These are phyloP conservation scores for Leptosomus discolor DNA, from an alignment of 2,113 vertebrate genomes.

Conservation along the genomic window DNA sequence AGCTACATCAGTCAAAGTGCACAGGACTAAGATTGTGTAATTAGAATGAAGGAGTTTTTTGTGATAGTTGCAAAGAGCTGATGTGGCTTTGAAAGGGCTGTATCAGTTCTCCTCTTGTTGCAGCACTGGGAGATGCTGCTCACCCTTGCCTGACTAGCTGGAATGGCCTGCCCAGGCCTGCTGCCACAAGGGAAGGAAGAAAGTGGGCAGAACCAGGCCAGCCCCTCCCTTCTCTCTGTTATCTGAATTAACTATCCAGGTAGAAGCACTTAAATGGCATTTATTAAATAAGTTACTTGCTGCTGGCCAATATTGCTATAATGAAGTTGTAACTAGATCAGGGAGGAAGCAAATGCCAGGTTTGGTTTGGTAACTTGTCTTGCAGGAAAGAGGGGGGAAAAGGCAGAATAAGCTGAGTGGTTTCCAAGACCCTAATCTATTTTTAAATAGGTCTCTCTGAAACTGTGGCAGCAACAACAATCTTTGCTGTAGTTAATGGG, in stretches of 20 bases:
- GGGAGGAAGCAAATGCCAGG: conserved; percentile 54
- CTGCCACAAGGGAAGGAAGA: not conserved
- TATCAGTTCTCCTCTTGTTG: not conserved
- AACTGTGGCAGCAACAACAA: conserved; percentile 51
- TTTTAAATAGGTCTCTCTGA: conserved; percentile 70
- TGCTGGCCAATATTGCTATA: conserved; percentile 67
- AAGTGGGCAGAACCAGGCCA: not conserved
- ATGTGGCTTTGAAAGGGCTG: not conserved
- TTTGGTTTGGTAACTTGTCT: conserved; percentile 63
- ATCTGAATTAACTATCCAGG: conserved; percentile 4
- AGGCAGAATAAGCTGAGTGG: conserved; percentile 48
- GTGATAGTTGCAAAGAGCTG: not conserved
- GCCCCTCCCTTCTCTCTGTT: not conserved
- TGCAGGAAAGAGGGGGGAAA: not conserved
- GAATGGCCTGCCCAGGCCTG: not conserved
- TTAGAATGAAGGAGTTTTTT: not conserved
- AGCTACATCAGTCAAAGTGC: not conserved
- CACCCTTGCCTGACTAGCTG: not conserved
- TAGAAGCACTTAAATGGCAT: conserved; percentile 65
- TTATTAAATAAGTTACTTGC: conserved; percentile 72
- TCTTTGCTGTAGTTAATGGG: conserved; percentile 71
- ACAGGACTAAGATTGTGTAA: not conserved
- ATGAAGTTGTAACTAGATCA: conserved; percentile 75
- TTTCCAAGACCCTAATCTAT: conserved; percentile 63
- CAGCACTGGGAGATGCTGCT: not conserved